Percentiles rank a stretch among this genome's conserved stretches.
These are phyloP conservation scores for Pleuronectes platessa DNA, from an alignment of 2,113 vertebrate genomes.

Conservation along the genomic window DNA sequence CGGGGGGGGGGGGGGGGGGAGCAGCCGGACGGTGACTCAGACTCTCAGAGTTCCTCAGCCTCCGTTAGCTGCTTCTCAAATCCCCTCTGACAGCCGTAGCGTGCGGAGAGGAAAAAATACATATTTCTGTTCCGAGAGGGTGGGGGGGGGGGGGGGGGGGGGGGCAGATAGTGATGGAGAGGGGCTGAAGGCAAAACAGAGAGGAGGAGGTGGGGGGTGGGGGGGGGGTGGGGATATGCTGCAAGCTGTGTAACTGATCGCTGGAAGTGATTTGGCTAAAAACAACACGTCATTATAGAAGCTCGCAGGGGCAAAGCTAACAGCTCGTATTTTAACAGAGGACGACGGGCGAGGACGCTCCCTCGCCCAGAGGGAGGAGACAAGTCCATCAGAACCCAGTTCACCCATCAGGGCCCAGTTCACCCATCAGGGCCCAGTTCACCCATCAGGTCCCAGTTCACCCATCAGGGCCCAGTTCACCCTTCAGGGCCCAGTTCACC, in stretches of 20 bases:
- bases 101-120: slow-evolving; percentile 91
- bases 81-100: slow-evolving; percentile 90
- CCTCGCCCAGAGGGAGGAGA: neutral
- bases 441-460: no score
- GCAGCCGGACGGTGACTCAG: slow-evolving; percentile 46
- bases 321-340: slow-evolving; percentile 90
- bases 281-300: slow-evolving; percentile 95
- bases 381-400: slow-evolving; percentile 41
- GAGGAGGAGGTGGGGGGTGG: slow-evolving; percentile 39
- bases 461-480: no score
- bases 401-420: slow-evolving; percentile 48
- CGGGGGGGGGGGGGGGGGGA: neutral
- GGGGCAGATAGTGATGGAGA: slow-evolving; percentile 47
- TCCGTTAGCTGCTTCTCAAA: slow-evolving; percentile 88
- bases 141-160: slow-evolving; percentile 19
- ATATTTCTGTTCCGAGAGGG: slow-evolving; percentile 86
- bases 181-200: slow-evolving; percentile 30
- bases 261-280: slow-evolving; percentile 97
- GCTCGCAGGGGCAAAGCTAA: slow-evolving; percentile 93
- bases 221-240: slow-evolving; percentile 78
- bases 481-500: no score
- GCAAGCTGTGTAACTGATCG: slow-evolving; percentile 86
- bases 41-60: slow-evolving; percentile 73
- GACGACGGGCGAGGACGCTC: neutral
- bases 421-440: slow-evolving; percentile 14